Evolutionary conservation across 2,888 invertebrate species (phyloP), one percentile per base, ranked within the genome.

Genomic region (Andrena chrysosceles): DNA sequence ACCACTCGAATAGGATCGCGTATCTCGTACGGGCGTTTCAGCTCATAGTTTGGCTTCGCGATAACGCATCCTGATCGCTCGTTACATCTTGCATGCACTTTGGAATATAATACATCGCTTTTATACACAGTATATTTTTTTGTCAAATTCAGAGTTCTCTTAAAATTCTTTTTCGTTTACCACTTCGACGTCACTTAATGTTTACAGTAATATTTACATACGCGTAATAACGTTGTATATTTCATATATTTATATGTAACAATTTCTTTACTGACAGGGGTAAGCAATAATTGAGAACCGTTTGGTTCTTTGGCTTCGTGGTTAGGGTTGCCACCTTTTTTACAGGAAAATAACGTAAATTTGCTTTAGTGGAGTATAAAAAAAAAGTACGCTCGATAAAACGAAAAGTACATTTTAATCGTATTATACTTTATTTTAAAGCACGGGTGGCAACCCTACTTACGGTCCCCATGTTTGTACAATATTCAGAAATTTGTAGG

Each of bases 1-100:
- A 56, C 78, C 76, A n/a, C 66, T 66, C 66, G 64, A 69, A 71
- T 74, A 63, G 26, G 42, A 31, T 81, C 67, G 83, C 73, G 67
- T 64, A 78, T 49, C 20, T 64, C 42, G 23, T 48, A 29, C 42
- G 56, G 81, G 35, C 66, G 54, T 56, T 71, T 42, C 48, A 26
- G 16, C 26, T 74, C 20, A 20, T 67, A 59, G 72, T 80, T 75
- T 62, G 74, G 54, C 31, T 77, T 66, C 54, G 54, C n/a, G 64
- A 77, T 76, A 81, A 62, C 66, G 60, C 76, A 80, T 81, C 76
- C 60, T 54, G 26, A 62, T 33, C 49, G 64, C 48, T 77, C 42
- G 16, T 10, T 31, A 56, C 54, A 59, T 23, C 20, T 33, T 16
- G 23, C 42, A 10, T 63, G 29, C 16, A 48, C 35, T 42, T 31